Evolutionary conservation across 2,888 invertebrate genomes (phyloP), one percentile per base, ranked within the genome.

Genomic region (Amphipyra berbera): DNA sequence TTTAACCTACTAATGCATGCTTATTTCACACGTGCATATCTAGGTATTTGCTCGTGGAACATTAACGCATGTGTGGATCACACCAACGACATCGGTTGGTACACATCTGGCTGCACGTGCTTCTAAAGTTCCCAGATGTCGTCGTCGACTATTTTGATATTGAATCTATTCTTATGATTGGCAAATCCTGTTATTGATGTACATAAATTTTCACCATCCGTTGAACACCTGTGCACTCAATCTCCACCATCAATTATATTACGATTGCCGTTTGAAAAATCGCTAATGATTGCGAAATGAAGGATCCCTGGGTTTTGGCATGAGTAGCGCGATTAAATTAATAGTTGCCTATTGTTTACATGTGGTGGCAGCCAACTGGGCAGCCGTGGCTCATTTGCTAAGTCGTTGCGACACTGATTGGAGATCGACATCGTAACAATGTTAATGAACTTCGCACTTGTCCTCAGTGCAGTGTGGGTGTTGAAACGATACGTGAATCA

Each of bases 311-410:
- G 53, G 59, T 68, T 68, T 78, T 78, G 78, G 78, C 78, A 78
- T 71, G 62, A 57, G 64, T 21, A 49, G 38, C 49, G 42, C 69
- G 54, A 67, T 70, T 76, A 57, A 68, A 76, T 64, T 60, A 69
- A 69, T 74, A 45, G 66, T 61, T 57, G 54, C 49, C 68, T 78
- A 77, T 78, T 78, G 78, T 77, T 78, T 79, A 78, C 79, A 73
- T 73, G 69, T 35, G 52, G 9, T 48, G 42, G 65, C 40, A 62
- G 79, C 78, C 78, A 76, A 79, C 8, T 79, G 69, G 77, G 76
- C 78, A 73, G 59, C 66, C 46, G 60, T 15, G 45, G 56, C 63
- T 66, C 67, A 61, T 76, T 74, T 65, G 60, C 64, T 60, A 61
- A 68, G 14, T 40, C 46, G 52, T 78, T 76, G 68, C 79, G 71